phyloP scores from a whole-genome alignment of 2,113 vertebrate genomes.

The Elachura formosa region DNA sequence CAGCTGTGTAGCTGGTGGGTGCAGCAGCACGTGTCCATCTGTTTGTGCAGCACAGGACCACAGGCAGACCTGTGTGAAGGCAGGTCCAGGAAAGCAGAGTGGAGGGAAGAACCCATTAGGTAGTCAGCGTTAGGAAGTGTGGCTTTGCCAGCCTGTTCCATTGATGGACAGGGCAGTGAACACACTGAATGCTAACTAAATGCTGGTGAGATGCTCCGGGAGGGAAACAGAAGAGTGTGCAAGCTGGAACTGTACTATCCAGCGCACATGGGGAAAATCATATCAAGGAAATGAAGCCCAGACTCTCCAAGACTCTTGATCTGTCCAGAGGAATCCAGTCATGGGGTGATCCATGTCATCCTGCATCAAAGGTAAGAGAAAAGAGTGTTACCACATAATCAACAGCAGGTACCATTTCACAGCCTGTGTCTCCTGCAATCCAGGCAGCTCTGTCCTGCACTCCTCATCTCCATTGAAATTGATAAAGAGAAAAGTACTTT shows the following conservation, averaged over 20 bases:
- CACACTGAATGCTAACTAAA: neutral
- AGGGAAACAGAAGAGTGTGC: accelerated
- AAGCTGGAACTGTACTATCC: neutral
- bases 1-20: neutral
- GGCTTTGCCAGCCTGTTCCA: neutral
- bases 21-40: neutral
- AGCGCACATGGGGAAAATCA: neutral
- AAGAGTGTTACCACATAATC: neutral
- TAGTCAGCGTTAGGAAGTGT: neutral
- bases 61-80: neutral
- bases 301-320: neutral
- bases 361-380: neutral
- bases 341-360: neutral
- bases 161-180: neutral
- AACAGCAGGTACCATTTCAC: neutral
- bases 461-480: neutral
- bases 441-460: neutral
- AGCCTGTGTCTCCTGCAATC: neutral
- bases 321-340: neutral
- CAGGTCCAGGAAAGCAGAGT: neutral
- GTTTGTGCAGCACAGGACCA: neutral
- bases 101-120: neutral
- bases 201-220: neutral
- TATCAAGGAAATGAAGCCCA: neutral
- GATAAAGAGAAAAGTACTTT: neutral